Percentiles rank a stretch among this genome's conserved stretches.
phyloP scores from a whole-genome alignment of 2,113 vertebrate genomes.

The Tauraco erythrolophus region DNA sequence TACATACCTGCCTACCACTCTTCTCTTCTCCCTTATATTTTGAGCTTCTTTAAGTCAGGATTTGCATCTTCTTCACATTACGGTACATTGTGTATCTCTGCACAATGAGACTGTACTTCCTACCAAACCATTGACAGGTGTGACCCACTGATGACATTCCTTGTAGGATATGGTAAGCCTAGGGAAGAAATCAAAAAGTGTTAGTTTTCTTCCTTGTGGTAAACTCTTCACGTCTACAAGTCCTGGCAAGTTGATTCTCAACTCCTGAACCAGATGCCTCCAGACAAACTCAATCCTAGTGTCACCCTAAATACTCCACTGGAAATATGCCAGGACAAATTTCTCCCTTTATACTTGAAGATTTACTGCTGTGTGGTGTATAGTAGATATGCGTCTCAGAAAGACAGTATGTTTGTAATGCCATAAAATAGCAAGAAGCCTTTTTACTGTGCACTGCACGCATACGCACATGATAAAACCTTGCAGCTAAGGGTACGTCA shows the following conservation, averaged over 20 bases:
- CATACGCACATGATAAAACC: neutral
- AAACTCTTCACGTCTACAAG: neutral
- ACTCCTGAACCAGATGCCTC: neutral
- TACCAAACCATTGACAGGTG: neutral
- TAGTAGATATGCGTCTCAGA: neutral
- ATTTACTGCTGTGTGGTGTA: neutral
- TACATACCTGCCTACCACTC: neutral
- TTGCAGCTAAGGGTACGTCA: neutral
- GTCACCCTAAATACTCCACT: neutral
- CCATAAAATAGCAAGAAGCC: neutral
- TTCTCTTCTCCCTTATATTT: neutral
- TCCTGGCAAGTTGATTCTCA: neutral
- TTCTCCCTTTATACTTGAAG: neutral
- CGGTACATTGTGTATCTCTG: neutral
- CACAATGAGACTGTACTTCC: neutral
- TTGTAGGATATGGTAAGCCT: neutral
- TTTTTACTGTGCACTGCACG: neutral
- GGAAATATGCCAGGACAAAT: neutral
- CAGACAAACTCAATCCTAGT: neutral
- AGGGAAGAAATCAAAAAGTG: neutral
- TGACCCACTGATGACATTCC: fast-evolving
- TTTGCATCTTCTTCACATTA: neutral
- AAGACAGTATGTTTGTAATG: neutral
- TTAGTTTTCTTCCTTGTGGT: neutral
- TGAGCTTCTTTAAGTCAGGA: neutral